Conservation (phyloP, 1,140 invertebrate genomes). For the Drosophila neocordata region DNA sequence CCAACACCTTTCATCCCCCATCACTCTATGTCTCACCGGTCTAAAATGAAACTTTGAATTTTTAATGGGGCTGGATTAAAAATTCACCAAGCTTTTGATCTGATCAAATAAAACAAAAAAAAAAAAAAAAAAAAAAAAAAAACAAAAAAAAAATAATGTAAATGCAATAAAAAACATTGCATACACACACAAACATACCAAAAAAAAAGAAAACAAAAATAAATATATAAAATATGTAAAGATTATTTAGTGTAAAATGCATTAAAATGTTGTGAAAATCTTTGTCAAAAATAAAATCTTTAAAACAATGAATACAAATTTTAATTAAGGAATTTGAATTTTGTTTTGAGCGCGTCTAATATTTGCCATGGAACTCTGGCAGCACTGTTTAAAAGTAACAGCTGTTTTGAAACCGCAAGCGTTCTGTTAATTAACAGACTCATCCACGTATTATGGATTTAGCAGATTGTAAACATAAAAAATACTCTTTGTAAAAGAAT, state of each 20-base stretch:
- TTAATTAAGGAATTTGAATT: background rate
- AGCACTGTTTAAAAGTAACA: background rate
- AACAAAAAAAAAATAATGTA: background rate
- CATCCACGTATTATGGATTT: background rate
- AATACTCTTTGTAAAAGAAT: background rate
- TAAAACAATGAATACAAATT: conserved; percentile 29
- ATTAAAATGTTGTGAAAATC: conserved; percentile 48
- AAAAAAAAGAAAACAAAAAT: conserved; percentile 23
- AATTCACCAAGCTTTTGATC: conserved; percentile 74
- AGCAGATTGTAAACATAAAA: background rate
- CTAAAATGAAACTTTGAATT: conserved; percentile 59
- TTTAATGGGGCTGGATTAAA: conserved; percentile 82
- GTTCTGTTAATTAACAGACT: background rate
- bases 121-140: conserved; percentile 14
- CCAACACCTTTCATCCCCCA: background rate
- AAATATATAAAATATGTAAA: conserved; percentile 30
- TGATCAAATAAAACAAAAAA: conserved; percentile 38
- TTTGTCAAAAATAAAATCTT: conserved; percentile 18
- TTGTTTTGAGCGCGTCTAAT: background rate
- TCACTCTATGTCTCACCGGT: conserved; percentile 2
- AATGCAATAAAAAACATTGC: conserved; percentile 5
- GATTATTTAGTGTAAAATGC: conserved; percentile 52
- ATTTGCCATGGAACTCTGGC: background rate
- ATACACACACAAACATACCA: conserved; percentile 24
- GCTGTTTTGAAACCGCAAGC: background rate